Evolutionary conservation across 2,797 vertebrate genomes (phyloP), one percentile per base, ranked within the genome.

Genomic region (Micrastur ruficollis): DNA sequence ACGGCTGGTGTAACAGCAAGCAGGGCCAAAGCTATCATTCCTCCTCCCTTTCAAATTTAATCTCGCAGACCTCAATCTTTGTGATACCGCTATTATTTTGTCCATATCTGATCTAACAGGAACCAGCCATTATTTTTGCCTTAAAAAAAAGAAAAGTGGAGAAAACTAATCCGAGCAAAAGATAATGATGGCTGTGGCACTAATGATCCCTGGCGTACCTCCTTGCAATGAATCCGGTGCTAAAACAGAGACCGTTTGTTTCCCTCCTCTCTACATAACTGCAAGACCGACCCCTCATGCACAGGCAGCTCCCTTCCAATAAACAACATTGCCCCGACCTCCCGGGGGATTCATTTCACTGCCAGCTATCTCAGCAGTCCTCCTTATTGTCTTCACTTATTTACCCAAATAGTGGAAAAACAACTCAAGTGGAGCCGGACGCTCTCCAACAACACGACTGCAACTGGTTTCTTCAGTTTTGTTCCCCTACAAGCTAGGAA

Each of bases 41-140:
- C 94, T 96, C 93, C 86, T 97, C 95, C 93, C 86, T 93, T 93
- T 90, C 82, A 65, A 92, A 90, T 92, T 90, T 90, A 94, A 93
- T 95, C 95, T 97, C 65, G 42, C 86, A 97, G 93, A 94, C 94
- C 95, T 97, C 94, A 53, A 42, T 96, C 95, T 94, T 73, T 47
- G 53, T 29, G 71, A 93, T 94, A 92, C 70, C 0, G 3, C 88
- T 95, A 94, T 95, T 96, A 95, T 93, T 96, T 91, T 87, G 83
- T 44, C 87, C 8, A 2, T 84, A 91, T 92, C 91, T 96, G 89
- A 94, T 95, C 81, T 85, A 95, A 89, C 1, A 1, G 42, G 85
- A 96, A 94, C 67, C 53, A 90, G 56, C 23, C 68, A 31, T 95
- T 97, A 55, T 83, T 93, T 91, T 84, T 70, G 4, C 68, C 47